Percentiles rank a stretch among this genome's conserved stretches.
Evolutionary conservation across 2,888 invertebrate genomes (phyloP).

Genomic region (Lasioglossum morio): DNA sequence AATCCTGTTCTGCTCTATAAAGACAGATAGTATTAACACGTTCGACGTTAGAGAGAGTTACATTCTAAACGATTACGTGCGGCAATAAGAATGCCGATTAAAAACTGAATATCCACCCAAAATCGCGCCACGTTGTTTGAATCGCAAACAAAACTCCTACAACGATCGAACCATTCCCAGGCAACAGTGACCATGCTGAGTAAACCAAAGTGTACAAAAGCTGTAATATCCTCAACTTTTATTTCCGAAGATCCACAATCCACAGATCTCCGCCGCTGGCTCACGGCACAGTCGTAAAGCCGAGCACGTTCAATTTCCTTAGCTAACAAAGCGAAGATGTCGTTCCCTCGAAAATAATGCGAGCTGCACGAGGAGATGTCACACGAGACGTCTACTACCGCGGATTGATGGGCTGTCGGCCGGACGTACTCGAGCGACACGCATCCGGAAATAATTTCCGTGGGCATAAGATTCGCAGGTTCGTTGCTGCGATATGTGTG

Average conservation of each 20-base stretch:
- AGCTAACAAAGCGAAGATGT: background rate
- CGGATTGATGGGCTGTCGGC: background rate
- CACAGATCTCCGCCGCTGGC: background rate
- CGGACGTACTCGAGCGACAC: background rate
- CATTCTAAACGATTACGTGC: too few species aligned
- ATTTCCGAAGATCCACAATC: background rate
- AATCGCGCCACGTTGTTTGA: background rate
- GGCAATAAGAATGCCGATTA: too few species aligned
- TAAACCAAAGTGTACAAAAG: background rate
- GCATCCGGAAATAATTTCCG: constrained; percentile 6
- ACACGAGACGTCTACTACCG: background rate
- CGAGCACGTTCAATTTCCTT: background rate
- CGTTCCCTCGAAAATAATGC: background rate
- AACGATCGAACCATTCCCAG: background rate
- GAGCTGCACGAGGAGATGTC: background rate
- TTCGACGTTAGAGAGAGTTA: too few species aligned
- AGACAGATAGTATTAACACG: too few species aligned
- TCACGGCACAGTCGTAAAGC: background rate
- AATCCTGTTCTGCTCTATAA: too few species aligned
- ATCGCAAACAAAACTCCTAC: background rate
- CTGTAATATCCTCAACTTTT: background rate
- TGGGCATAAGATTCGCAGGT: background rate
- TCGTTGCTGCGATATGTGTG: background rate
- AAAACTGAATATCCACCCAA: background rate
- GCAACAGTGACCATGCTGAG: background rate